Base-by-base conservation (phyloP, 92 coral and sea anemone species). In the Siderastrea siderea region DNA sequence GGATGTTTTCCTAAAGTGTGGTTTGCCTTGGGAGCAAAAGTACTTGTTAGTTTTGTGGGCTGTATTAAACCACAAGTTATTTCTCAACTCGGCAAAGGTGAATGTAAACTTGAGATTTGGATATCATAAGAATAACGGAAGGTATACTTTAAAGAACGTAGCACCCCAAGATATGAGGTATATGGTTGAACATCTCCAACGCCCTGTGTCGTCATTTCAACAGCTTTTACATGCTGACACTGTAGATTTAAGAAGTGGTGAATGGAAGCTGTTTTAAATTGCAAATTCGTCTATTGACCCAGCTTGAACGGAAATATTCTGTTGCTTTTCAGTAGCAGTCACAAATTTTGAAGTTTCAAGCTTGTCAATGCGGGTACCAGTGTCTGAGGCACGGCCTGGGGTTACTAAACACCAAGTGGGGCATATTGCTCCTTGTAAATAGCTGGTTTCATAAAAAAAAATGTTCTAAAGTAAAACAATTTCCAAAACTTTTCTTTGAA, bases 1-100 rank as follows among this genome's bases (percentile, higher is more conserved):
- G 65, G 65, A 60, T 60, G n/a, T 60, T 60, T 60, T 60, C 16
- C 65, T 60, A 60, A 60, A 9, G 65, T 60, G 65, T 60, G 65
- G 65, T 60, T 60, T 60, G 65, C 65, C 65, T 60, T 60, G 65
- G 65, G n/a, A 13, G 65, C 65, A 60, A 60, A 13, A 60, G 65
- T 60, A 13, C 65, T 60, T 60, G 65, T 60, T 60, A 60, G n/a
- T 60, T 60, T 60, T 60, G 65, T 60, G 65, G 65, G 65, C 65
- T 60, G 65, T 60, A 60, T 60, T 60, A 60, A 60, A 60, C 65
- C n/a, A 60, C 65, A 10, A 60, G n/a, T 60, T 60, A 60, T 60
- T 60, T 60, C 65, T 60, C 65, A 13, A 60, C 65, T 13, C 65
- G 65, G n/a, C 65, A 13, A 60, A 60, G 16, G 65, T 60, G 65